These are phyloP conservation scores for Netelia fuscicornis DNA, from an alignment of 2,888 invertebrate genomes.

Conservation along the genomic window DNA sequence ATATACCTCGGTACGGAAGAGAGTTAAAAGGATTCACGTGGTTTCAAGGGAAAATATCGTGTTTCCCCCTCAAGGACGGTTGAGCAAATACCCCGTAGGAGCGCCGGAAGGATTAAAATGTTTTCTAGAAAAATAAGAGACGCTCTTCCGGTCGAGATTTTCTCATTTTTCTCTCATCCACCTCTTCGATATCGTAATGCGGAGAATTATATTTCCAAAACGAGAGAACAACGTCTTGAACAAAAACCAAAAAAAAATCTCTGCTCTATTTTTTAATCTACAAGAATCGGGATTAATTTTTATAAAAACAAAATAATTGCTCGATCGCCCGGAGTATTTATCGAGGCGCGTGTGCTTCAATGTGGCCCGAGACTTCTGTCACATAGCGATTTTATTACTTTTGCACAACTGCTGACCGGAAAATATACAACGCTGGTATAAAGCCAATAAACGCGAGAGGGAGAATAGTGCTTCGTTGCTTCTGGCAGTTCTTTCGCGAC, in stretches of 20 bases:
- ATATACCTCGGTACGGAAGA: slow-evolving; percentile 9
- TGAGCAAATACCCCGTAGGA: not conserved
- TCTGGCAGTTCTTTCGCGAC: not conserved
- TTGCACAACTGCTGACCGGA: slow-evolving; percentile 12
- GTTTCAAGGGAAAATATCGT: slow-evolving; percentile 64
- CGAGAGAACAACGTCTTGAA: not conserved
- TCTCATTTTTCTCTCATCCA: slow-evolving; percentile 10
- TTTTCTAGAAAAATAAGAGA: slow-evolving; percentile 48
- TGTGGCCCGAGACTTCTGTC: slow-evolving; percentile 34
- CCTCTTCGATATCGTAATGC: not conserved
- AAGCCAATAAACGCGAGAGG: slow-evolving; percentile 55
- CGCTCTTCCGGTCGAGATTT: slow-evolving; percentile 24
- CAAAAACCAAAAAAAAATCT: not conserved
- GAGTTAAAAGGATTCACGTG: slow-evolving; percentile 56
- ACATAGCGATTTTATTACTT: slow-evolving; percentile 52
- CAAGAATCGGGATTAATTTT: not conserved
- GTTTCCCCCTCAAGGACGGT: slow-evolving; percentile 26
- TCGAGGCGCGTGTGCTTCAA: slow-evolving; percentile 54
- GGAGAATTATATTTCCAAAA: slow-evolving; percentile 12
- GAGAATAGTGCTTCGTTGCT: slow-evolving; percentile 38
- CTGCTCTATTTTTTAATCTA: no score
- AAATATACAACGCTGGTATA: slow-evolving; percentile 54
- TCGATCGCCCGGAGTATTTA: slow-evolving; percentile 2
- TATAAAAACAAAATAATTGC: not conserved
- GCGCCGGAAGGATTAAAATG: slow-evolving; percentile 60